phyloP scores from a whole-genome alignment of 2,113 vertebrate species.

The Struthidea cinerea region DNA sequence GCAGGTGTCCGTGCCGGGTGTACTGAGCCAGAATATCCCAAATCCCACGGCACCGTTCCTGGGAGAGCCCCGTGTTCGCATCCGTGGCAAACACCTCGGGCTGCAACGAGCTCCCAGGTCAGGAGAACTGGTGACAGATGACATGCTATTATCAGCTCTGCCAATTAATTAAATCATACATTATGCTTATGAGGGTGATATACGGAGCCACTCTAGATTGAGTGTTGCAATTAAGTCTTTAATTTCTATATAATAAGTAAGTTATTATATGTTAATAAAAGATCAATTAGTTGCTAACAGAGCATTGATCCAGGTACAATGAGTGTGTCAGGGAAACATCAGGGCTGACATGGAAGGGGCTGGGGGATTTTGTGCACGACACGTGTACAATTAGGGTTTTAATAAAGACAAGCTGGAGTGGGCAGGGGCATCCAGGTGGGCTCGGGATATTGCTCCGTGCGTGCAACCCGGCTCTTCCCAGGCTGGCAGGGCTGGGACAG shows the following conservation, averaged over 20 bases:
- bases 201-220: constrained; percentile 68
- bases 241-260: constrained; percentile 78
- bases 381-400: constrained; percentile 40
- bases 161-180: constrained; percentile 70
- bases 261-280: constrained; percentile 78
- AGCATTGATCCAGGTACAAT: constrained; percentile 75
- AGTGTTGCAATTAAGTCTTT: constrained; percentile 76
- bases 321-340: constrained; percentile 61
- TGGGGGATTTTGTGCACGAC: neutral
- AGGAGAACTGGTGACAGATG: constrained; percentile 70
- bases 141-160: constrained; percentile 66
- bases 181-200: constrained; percentile 72
- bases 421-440: constrained; percentile 10
- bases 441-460: accelerated
- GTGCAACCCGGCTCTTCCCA: neutral
- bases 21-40: neutral
- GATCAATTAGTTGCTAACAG: constrained; percentile 76
- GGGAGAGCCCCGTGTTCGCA: neutral
- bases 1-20: accelerated
- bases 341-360: constrained; percentile 51
- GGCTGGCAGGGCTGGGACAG: neutral
- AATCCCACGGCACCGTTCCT: accelerated
- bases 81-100: neutral
- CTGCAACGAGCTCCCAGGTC: constrained; percentile 63
- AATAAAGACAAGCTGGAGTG: constrained; percentile 4